Evolutionary conservation across 2,888 invertebrate species (phyloP).

Genomic region (Protodeltote pygarga): DNA sequence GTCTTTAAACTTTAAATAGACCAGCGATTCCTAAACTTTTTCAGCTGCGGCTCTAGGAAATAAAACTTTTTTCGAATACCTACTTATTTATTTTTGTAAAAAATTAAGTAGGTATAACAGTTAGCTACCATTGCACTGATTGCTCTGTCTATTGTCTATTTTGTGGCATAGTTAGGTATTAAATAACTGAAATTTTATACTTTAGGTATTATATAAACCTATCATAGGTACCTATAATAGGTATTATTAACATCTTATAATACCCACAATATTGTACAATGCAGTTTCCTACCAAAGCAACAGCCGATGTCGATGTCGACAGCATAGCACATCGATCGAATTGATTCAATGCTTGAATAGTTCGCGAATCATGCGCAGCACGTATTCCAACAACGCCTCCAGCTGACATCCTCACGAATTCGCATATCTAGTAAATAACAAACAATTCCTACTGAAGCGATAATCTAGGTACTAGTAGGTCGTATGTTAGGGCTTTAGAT

Average conservation of each 20-base stretch:
- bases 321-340: constrained; percentile 61
- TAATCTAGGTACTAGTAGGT: constrained; percentile 11
- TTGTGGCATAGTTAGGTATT: too few species aligned
- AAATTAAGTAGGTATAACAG: too few species aligned
- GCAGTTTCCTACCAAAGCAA: constrained; percentile 44
- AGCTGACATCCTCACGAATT: constrained; percentile 18
- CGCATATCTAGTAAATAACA: constrained; percentile 31
- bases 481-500: constrained; percentile 11
- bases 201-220: too few species aligned
- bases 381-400: constrained; percentile 55
- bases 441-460: constrained; percentile 24
- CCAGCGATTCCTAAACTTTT: too few species aligned
- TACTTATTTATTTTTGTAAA: too few species aligned
- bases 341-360: constrained; percentile 57
- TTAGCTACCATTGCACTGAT: too few species aligned
- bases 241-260: constrained; percentile 14
- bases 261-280: constrained; percentile 25
- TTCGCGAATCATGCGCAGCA: constrained; percentile 40
- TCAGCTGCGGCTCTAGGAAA: too few species aligned
- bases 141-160: too few species aligned
- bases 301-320: constrained; percentile 56
- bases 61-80: too few species aligned
- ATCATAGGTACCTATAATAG: too few species aligned
- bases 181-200: too few species aligned
- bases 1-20: too few species aligned